Evolutionary conservation across 2,888 invertebrate genomes (phyloP).

Genomic region (Acanthacorydalis orientalis): DNA sequence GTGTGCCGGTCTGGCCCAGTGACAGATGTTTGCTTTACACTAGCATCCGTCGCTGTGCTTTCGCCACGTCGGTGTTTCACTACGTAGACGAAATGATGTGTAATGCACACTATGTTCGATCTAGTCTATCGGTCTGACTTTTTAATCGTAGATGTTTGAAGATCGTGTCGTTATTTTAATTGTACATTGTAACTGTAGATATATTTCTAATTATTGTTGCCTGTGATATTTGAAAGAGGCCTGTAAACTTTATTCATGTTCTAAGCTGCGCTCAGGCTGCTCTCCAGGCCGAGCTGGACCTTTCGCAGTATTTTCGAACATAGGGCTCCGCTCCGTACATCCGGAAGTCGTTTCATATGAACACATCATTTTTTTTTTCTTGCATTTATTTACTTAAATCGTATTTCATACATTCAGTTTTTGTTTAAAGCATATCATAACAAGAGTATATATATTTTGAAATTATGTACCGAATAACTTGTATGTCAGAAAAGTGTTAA

Average conservation of each 20-base stretch:
- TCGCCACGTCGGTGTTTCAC: background rate
- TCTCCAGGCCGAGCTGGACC: background rate
- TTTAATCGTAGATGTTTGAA: slow-evolving; percentile 3
- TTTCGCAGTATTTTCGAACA: background rate
- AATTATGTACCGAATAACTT: background rate
- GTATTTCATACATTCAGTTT: no score
- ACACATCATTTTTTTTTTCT: background rate
- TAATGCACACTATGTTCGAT: background rate
- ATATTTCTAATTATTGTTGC: slow-evolving; percentile 9
- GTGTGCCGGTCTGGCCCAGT: background rate
- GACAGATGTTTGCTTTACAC: background rate
- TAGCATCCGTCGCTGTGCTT: background rate
- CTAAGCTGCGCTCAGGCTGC: background rate
- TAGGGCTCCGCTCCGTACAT: background rate
- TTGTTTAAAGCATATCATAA: background rate
- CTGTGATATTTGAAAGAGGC: slow-evolving; percentile 11
- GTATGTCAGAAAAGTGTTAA: no score
- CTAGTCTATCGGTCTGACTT: slow-evolving; percentile 1
- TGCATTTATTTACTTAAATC: background rate
- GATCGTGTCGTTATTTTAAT: background rate
- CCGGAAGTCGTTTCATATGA: background rate
- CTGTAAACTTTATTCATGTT: slow-evolving; percentile 9
- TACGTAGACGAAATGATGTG: background rate
- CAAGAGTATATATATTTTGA: background rate
- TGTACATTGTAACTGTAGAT: slow-evolving; percentile 5